Evolutionary conservation across 2,797 vertebrate species (phyloP).

Genomic region (Hypotaenidia philippensis): DNA sequence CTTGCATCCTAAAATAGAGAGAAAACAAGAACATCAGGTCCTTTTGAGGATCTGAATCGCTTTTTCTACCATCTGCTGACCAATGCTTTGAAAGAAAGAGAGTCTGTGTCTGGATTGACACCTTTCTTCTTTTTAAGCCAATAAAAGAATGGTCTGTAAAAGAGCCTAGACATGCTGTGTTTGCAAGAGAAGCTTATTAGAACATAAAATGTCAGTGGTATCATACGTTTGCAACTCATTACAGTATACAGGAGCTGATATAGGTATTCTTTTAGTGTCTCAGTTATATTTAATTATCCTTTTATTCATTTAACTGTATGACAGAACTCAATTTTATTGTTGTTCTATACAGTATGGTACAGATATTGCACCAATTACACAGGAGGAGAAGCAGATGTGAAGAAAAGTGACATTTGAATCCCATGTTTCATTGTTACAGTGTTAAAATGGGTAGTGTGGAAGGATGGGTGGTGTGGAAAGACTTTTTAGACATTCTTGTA

Average conservation of each 20-base stretch:
- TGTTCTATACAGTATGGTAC: neutral
- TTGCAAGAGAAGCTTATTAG: neutral
- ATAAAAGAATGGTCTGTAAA: neutral
- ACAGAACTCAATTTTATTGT: neutral
- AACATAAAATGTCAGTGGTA: neutral
- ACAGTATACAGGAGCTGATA: neutral
- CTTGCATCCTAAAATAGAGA: conserved; percentile 74
- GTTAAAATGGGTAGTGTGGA: neutral
- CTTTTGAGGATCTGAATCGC: conserved; percentile 62
- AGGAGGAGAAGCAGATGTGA: neutral
- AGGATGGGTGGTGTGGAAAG: neutral
- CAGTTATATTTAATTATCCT: neutral
- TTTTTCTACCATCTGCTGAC: conserved; percentile 71
- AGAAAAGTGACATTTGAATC: neutral
- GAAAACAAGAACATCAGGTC: conserved; percentile 69
- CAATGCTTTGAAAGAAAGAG: conserved; percentile 37
- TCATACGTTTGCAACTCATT: neutral
- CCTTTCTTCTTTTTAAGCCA: conserved; percentile 2
- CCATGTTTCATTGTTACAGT: neutral
- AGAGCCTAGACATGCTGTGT: neutral
- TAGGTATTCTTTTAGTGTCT: neutral
- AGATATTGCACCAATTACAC: neutral
- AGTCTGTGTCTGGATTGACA: conserved; percentile 27
- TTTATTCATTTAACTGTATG: neutral
- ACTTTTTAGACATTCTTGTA: neutral